Conservation (phyloP, 1,140 invertebrate genomes). For the Meloidogyne hapla region DNA sequence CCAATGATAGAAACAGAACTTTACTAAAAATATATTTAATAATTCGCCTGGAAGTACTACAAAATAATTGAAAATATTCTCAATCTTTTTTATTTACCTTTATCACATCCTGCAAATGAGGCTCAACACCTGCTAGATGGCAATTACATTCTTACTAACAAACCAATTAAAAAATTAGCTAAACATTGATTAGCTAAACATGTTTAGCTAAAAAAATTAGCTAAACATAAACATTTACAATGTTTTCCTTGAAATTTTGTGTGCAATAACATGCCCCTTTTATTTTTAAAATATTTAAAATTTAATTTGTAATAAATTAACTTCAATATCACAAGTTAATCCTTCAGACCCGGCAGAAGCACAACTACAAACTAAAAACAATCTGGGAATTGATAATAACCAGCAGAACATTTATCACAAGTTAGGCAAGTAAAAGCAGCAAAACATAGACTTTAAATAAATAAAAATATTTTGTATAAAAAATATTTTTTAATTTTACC, state of each 20-base stretch:
- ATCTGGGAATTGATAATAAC: slow-evolving; percentile 88
- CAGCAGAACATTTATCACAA: slow-evolving; percentile 89
- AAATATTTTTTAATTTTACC: slow-evolving; percentile 66
- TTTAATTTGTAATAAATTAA: not conserved
- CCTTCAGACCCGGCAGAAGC: slow-evolving; percentile 82
- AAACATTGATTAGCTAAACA: too few relatives aligned
- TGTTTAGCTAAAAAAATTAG: too few relatives aligned
- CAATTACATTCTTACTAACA: slow-evolving; percentile 94
- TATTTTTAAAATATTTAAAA: not conserved
- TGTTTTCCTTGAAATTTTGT: slow-evolving; percentile 78
- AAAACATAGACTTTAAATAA: slow-evolving; percentile 72
- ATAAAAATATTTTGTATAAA: too few relatives aligned
- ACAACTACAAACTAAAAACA: slow-evolving; percentile 88
- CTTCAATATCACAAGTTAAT: slow-evolving; percentile 81
- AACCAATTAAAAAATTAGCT: slow-evolving; percentile 97
- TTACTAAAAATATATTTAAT: slow-evolving; percentile 65
- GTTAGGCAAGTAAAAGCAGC: slow-evolving; percentile 83
- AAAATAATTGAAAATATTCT: not conserved
- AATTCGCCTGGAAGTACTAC: slow-evolving; percentile 78
- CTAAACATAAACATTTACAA: too few relatives aligned
- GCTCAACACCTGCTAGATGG: slow-evolving; percentile 86
- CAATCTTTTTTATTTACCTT: slow-evolving; percentile 61
- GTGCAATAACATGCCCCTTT: slow-evolving; percentile 76
- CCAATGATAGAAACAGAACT: slow-evolving; percentile 90
- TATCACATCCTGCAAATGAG: slow-evolving; percentile 77